Percentiles rank a stretch among this genome's conserved stretches.
phyloP scores from a whole-genome alignment of 2,113 vertebrate genomes.

The Naja naja region DNA sequence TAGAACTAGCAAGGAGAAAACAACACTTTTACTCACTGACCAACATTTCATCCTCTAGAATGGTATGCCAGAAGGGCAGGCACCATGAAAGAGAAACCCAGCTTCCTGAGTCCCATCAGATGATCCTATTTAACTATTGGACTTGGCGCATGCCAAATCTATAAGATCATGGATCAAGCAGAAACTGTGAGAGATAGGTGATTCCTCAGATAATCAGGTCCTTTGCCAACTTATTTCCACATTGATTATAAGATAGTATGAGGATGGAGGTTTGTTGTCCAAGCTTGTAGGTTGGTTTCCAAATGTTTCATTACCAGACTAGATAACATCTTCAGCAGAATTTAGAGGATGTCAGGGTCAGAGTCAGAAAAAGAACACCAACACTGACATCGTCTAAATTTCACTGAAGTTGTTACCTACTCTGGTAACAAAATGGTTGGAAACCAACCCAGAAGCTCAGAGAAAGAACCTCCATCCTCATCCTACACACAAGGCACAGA shows the following conservation, averaged over 20 bases:
- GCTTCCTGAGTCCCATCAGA: not conserved
- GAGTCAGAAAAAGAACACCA: not conserved
- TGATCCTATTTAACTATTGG: not conserved
- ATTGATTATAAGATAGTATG: not conserved
- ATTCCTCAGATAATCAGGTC: not conserved
- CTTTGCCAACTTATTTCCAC: not conserved
- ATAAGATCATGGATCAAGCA: not conserved
- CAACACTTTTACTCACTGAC: too few species aligned
- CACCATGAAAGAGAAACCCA: not conserved
- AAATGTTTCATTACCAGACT: too few species aligned
- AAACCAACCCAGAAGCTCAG: not conserved
- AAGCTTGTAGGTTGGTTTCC: too few species aligned
- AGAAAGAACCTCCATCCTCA: not conserved
- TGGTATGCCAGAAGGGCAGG: not conserved
- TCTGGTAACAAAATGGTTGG: not conserved
- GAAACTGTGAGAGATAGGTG: not conserved
- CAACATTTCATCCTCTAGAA: not conserved
- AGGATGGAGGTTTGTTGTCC: too few species aligned
- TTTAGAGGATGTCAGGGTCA: too few species aligned
- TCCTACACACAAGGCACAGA: not conserved
- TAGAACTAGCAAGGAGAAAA: too few species aligned
- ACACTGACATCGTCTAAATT: not conserved
- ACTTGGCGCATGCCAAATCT: not conserved
- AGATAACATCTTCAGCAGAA: too few species aligned
- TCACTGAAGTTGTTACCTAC: not conserved